Conservation (phyloP, 2,113 vertebrate species). For the Saimiri boliviensis region DNA sequence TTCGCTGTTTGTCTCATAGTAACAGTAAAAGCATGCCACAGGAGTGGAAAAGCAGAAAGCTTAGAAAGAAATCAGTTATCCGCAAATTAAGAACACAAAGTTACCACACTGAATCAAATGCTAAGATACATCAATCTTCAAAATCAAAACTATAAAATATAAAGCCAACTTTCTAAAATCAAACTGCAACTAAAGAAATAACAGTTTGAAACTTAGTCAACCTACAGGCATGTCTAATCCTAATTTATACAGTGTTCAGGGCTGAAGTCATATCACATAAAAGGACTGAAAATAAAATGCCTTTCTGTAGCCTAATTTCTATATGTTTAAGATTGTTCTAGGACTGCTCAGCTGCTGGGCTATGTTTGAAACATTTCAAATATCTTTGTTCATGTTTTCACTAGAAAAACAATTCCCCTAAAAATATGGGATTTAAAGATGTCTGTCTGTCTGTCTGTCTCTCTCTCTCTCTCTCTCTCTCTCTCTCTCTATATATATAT, state of each 20-base stretch:
- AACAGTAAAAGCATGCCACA: background rate
- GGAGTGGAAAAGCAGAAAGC: background rate
- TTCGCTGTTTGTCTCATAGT: background rate
- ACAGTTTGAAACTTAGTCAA: background rate
- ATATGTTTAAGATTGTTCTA: background rate
- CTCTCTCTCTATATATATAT: too few species aligned
- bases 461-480: too few species aligned
- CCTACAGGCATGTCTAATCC: background rate
- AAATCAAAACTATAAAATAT: conserved; percentile 22
- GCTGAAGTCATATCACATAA: background rate
- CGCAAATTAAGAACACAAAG: background rate
- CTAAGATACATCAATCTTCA: conserved; percentile 6
- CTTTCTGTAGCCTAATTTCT: background rate
- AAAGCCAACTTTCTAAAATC: conserved; percentile 11
- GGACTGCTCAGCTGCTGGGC: background rate
- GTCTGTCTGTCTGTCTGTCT: too few species aligned
- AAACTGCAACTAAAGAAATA: background rate
- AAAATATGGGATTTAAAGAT: background rate
- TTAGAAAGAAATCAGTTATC: background rate
- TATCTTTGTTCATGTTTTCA: conserved; percentile 23
- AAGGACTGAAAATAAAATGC: conserved; percentile 16
- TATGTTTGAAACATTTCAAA: conserved; percentile 50
- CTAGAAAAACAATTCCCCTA: background rate
- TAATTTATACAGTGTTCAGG: background rate
- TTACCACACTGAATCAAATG: background rate